phyloP scores from a whole-genome alignment of 2,797 vertebrate genomes.

The Sternarchorhynchus goeldii region DNA sequence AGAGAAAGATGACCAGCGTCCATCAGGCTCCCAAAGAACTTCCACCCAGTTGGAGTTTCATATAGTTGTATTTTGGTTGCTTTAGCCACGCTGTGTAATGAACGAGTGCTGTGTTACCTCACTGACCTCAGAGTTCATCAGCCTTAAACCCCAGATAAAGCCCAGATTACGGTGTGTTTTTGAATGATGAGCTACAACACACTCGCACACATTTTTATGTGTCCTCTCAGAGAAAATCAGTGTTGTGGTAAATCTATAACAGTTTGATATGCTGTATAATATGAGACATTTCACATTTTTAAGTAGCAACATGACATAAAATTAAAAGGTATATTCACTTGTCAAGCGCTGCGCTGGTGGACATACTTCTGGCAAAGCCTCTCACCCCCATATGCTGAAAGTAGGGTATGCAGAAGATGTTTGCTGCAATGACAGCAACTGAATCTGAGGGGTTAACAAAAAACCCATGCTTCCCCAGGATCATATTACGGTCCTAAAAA shows the following conservation, averaged over 20 bases:
- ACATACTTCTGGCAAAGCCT: constrained; percentile 95
- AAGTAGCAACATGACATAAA: no score
- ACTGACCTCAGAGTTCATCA: background rate
- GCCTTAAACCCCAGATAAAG: background rate
- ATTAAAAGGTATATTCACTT: constrained; percentile 73
- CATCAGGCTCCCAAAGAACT: constrained; percentile 97
- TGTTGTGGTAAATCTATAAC: no score
- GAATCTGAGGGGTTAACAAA: constrained; percentile 96
- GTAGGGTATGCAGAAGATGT: constrained; percentile 95
- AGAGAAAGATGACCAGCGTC: constrained; percentile 93
- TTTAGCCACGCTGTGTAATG: constrained; percentile 86
- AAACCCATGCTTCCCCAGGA: constrained; percentile 91
- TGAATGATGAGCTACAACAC: no score
- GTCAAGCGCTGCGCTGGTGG: constrained; percentile 92
- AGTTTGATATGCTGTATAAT: no score
- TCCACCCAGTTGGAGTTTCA: constrained; percentile 96
- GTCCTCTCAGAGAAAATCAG: no score
- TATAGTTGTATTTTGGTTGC: constrained; percentile 95
- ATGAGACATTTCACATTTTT: no score
- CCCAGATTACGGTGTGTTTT: no score
- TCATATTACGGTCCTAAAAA: constrained; percentile 92
- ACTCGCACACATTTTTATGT: no score
- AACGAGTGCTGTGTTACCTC: constrained; percentile 9
- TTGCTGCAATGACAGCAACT: constrained; percentile 93
- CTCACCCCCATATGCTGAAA: constrained; percentile 94